Percentiles rank a stretch among this genome's conserved stretches.
These are phyloP conservation scores for Calliphora vicina DNA, from an alignment of 1,140 invertebrate genomes.

Conservation along the genomic window DNA sequence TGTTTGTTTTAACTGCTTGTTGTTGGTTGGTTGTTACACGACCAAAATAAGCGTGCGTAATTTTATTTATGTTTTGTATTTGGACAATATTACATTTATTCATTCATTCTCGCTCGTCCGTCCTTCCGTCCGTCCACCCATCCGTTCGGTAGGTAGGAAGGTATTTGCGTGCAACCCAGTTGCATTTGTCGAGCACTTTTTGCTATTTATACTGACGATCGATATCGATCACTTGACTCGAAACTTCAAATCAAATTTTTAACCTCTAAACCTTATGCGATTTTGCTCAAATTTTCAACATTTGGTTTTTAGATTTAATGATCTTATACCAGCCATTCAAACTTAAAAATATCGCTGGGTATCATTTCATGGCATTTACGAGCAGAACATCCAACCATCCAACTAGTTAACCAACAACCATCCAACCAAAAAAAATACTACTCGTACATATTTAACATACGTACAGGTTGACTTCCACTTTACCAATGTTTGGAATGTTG, in stretches of 20 bases:
- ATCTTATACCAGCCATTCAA: no score
- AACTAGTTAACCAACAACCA: no score
- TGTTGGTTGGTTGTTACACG: slow-evolving; percentile 37
- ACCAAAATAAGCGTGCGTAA: slow-evolving; percentile 63
- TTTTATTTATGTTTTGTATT: slow-evolving; percentile 60
- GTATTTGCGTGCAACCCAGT: background rate
- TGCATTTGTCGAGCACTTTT: background rate
- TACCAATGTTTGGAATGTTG: slow-evolving; percentile 13
- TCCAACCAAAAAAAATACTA: slow-evolving; percentile 3
- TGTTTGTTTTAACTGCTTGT: background rate
- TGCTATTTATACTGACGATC: no score
- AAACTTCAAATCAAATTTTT: no score
- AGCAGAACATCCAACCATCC: no score
- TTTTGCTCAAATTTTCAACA: no score
- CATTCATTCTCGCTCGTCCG: background rate
- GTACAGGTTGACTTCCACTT: slow-evolving; percentile 55
- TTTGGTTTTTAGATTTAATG: no score
- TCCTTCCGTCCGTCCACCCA: no score
- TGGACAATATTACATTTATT: slow-evolving; percentile 39
- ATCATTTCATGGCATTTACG: background rate
- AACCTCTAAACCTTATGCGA: no score
- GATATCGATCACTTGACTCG: no score
- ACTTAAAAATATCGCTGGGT: background rate
- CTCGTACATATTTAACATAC: background rate
- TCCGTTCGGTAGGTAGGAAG: background rate